These are phyloP conservation scores for Lasioglossum lativentre DNA, from an alignment of 2,888 invertebrate genomes.

Conservation along the genomic window DNA sequence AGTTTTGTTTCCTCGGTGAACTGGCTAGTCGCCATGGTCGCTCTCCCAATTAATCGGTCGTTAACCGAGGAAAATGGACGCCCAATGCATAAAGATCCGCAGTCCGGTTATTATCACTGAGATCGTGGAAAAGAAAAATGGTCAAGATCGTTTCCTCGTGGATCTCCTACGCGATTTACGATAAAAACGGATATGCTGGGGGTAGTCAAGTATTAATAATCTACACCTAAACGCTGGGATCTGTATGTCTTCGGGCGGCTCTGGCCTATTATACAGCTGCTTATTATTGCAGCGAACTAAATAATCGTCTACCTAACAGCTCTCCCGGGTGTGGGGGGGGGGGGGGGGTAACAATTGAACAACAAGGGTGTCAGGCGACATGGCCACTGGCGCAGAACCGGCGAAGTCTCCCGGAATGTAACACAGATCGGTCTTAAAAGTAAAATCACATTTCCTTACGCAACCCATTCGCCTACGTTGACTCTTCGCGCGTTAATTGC, in stretches of 20 bases:
- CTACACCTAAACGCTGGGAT: constrained; percentile 36
- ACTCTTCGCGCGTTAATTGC: constrained; percentile 24
- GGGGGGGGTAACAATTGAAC: constrained; percentile 18
- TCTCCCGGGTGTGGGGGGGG: neutral
- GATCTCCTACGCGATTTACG: constrained; percentile 21
- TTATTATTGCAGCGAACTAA: constrained; percentile 12
- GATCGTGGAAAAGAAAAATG: constrained; percentile 44
- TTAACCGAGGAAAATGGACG: constrained; percentile 15
- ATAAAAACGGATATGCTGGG: constrained; percentile 33
- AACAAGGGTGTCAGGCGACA: constrained; percentile 50
- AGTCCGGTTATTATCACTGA: constrained; percentile 41
- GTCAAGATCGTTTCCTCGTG: constrained; percentile 32
- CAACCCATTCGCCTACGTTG: constrained; percentile 57
- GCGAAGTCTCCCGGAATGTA: constrained; percentile 50
- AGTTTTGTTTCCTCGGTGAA: constrained; percentile 36
- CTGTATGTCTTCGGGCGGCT: constrained; percentile 32
- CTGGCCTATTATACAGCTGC: constrained; percentile 19
- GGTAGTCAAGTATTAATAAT: constrained; percentile 9
- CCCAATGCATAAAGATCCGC: constrained; percentile 8
- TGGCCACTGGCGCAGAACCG: constrained; percentile 63
- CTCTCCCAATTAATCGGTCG: constrained; percentile 13
- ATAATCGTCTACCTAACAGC: constrained; percentile 7
- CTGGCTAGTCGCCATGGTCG: constrained; percentile 52
- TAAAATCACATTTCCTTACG: constrained; percentile 70
- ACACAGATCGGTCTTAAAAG: constrained; percentile 69